Conservation (phyloP, 2,113 vertebrate genomes). For the Syngnathus scovelli region DNA sequence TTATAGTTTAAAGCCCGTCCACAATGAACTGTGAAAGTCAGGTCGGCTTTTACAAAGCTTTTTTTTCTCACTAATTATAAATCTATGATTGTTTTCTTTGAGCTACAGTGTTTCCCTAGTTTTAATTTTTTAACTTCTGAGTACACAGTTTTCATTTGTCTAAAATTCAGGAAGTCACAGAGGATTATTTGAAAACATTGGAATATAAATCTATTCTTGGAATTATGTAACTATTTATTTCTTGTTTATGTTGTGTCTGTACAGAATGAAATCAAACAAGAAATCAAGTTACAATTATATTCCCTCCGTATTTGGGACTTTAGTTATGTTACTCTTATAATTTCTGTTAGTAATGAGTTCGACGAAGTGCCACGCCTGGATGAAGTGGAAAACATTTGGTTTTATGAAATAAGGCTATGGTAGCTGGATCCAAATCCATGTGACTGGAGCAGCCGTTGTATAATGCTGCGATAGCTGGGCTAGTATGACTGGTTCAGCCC, state of each 20-base stretch:
- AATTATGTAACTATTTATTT: not conserved
- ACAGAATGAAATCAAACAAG: not conserved
- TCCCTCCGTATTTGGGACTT: not conserved
- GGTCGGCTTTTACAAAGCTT: not conserved
- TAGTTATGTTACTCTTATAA: not conserved
- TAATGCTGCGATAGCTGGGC: conserved; percentile 59
- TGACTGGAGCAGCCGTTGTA: conserved; percentile 55
- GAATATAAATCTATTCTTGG: not conserved
- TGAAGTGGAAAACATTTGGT: conserved; percentile 24
- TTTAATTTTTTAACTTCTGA: not conserved
- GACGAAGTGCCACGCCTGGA: not conserved
- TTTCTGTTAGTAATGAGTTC: not conserved
- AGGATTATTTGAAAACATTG: not conserved
- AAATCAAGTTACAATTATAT: not conserved
- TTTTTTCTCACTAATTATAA: not conserved
- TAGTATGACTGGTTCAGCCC: conserved; percentile 31
- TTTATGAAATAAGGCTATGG: conserved; percentile 50
- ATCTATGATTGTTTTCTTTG: not conserved
- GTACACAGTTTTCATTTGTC: not conserved
- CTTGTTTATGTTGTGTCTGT: not conserved
- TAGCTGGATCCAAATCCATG: conserved; percentile 43
- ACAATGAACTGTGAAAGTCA: not conserved
- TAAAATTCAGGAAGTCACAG: not conserved
- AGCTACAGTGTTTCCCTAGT: not conserved
- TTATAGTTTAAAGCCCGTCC: not conserved